A percentile compares a stretch with the other conserved stretches of the same genome.
phyloP scores from a whole-genome alignment of 2,113 vertebrate species.

The Peromyscus leucopus region DNA sequence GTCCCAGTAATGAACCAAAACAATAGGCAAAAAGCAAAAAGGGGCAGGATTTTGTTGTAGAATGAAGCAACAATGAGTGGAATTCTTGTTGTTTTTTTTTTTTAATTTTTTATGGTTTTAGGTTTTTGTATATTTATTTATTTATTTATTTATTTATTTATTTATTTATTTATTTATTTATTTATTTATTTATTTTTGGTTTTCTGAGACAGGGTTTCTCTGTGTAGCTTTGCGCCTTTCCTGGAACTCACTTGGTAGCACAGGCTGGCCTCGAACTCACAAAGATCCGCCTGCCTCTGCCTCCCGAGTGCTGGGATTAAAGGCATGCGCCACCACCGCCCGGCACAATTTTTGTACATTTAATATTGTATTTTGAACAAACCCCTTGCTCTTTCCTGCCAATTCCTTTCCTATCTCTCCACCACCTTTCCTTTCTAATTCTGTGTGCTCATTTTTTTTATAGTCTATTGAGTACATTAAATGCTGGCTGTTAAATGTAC shows the following conservation, averaged over 20 bases:
- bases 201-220: no score
- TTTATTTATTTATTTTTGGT: no score
- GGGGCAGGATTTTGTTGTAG: background rate
- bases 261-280: no score
- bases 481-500: background rate
- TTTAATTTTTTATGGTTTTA: background rate
- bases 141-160: no score
- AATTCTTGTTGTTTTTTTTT: background rate
- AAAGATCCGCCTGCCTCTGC: no score
- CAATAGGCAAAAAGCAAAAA: background rate
- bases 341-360: background rate
- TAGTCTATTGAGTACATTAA: no score
- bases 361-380: background rate
- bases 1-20: background rate
- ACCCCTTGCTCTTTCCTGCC: no score
- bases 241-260: no score
- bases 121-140: background rate
- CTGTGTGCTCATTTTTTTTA: background rate
- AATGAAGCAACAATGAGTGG: background rate
- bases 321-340: no score
- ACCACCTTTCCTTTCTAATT: background rate
- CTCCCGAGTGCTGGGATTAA: no score
- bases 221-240: no score
- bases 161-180: no score
- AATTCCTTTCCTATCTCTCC: background rate